These are phyloP conservation scores for Nomada fucata DNA, from an alignment of 2,888 invertebrate species.

Conservation along the genomic window DNA sequence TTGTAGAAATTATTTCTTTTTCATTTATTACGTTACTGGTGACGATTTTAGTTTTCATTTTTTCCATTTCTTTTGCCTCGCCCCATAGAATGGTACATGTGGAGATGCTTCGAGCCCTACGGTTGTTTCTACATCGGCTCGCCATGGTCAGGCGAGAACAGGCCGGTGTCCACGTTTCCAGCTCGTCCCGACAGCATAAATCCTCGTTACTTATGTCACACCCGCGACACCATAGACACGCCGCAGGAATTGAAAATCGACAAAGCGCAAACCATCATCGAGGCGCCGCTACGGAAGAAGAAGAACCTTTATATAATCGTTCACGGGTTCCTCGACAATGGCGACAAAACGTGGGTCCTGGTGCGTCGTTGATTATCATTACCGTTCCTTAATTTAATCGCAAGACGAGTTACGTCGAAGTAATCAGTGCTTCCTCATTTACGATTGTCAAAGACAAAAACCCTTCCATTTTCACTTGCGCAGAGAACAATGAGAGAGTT, in stretches of 20 bases:
- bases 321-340: slow-evolving; percentile 95
- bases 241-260: slow-evolving; percentile 89
- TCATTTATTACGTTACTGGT: background rate
- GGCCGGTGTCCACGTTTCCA: slow-evolving; percentile 93
- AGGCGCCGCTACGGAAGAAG: slow-evolving; percentile 86
- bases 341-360: slow-evolving; percentile 91
- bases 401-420: background rate
- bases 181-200: slow-evolving; percentile 88
- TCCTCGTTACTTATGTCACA: slow-evolving; percentile 87
- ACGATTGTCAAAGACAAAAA: background rate
- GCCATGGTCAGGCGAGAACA: slow-evolving; percentile 91
- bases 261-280: slow-evolving; percentile 87
- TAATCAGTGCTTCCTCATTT: background rate
- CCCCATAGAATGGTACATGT: slow-evolving; percentile 81
- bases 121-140: slow-evolving; percentile 92
- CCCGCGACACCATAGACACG: slow-evolving; percentile 84
- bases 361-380: slow-evolving; percentile 75
- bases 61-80: background rate
- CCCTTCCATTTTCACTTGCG: slow-evolving; percentile 70
- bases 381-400: background rate
- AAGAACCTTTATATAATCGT: slow-evolving; percentile 91
- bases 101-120: slow-evolving; percentile 90
- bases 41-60: background rate
- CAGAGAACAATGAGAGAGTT: slow-evolving; percentile 90
- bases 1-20: background rate